Base-by-base conservation (phyloP, 2,888 invertebrate genomes). In the Tipula lateralis region DNA sequence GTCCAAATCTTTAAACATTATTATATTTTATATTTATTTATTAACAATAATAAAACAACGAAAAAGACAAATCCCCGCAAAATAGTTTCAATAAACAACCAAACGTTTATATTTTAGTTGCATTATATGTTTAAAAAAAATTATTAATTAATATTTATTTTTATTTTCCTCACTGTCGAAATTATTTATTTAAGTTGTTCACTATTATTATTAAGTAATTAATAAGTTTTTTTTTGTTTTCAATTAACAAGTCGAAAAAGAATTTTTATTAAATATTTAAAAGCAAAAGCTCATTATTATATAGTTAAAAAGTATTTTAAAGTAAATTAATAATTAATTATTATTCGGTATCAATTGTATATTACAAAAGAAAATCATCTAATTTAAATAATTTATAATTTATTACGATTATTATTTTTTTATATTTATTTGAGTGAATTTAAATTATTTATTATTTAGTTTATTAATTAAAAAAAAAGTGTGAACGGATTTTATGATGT, bases 271-370 rank as follows among this genome's bases (percentile, higher is more conserved):
- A 24, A 66, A 24, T 66, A 66, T 24, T 66, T 12, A 66, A 66
- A 66, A 66, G 24, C 66, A 24, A 24, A 66, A 66, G 66, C 66
- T 66, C 66, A 66, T 66, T 66, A 24, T 66, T 66, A 66, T 66
- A 66, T 66, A 66, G 66, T 66, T 66, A 66, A 66, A 66, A 66
- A 66, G 66, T 66, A 66, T 66, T 66, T 66, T 66, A 66, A 24
- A 66, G 66, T 66, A 66, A 66, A 66, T 12, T 66, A 50, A 19
- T 50, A 50, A 50, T 50, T 50, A 50, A 50, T 50, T 50, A 66
- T 66, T 66, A 66, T 66, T 66, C 66, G 66, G 66, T 66, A 66
- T 66, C 24, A 24, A 24, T 66, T 66, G 66, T 66, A 24, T 66
- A 66, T 66, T 66, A 24, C 66, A 66, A 66, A 66, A 66, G 24